Percentiles rank a stretch among this genome's conserved stretches.
Evolutionary conservation across 2,113 vertebrate genomes (phyloP).

Genomic region (Galemys pyrenaicus): DNA sequence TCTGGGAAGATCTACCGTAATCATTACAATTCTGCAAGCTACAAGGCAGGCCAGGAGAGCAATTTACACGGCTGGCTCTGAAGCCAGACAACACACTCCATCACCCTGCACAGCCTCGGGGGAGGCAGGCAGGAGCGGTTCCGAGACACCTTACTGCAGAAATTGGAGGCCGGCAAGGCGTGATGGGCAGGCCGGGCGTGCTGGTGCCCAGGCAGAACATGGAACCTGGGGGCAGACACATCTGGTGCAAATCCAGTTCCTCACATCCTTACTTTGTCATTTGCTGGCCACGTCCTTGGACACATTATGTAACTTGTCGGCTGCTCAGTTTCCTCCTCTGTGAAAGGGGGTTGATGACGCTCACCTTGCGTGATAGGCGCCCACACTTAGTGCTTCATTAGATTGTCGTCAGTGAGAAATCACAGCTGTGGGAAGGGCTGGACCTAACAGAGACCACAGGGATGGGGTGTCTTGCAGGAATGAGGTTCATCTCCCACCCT

Average conservation of each 20-base stretch:
- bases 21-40: constrained; percentile 37
- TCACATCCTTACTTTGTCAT: not conserved
- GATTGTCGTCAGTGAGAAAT: rapidly evolving
- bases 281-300: not conserved
- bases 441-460: not conserved
- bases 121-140: not conserved
- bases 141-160: not conserved
- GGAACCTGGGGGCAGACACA: not conserved
- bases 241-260: too few species aligned
- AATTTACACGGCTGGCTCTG: constrained; percentile 37
- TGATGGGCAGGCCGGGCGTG: not conserved
- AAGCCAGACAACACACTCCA: not conserved
- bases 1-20: constrained; percentile 35
- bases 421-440: not conserved
- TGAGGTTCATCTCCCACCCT: not conserved
- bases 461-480: not conserved
- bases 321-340: not conserved
- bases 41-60: constrained; percentile 33
- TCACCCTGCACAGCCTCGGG: not conserved
- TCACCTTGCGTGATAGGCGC: not conserved
- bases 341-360: not conserved
- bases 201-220: rapidly evolving
- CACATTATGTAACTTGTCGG: not conserved
- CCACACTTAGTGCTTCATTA: rapidly evolving
- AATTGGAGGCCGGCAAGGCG: not conserved